These are phyloP conservation scores for Hesperia comma DNA, from an alignment of 2,888 invertebrate species.

Conservation along the genomic window DNA sequence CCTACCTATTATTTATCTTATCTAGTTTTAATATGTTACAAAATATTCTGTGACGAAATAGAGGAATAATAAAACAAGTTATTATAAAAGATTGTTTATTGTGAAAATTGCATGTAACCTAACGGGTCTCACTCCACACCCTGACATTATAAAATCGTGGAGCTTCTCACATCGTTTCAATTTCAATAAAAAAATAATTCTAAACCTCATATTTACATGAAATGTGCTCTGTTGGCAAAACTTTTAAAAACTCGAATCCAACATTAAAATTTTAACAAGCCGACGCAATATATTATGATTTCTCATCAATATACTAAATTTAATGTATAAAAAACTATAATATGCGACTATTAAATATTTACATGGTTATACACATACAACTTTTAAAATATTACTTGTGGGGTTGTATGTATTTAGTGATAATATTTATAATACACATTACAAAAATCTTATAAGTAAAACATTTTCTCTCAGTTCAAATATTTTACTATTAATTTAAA, in stretches of 20 bases:
- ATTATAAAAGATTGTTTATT: slow-evolving; percentile 65
- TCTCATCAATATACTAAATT: slow-evolving; percentile 52
- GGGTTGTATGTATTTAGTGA: slow-evolving; percentile 46
- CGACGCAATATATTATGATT: slow-evolving; percentile 51
- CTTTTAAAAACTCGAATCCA: slow-evolving; percentile 41
- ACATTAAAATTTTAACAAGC: slow-evolving; percentile 48
- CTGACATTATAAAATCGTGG: slow-evolving; percentile 61
- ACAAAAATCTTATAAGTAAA: slow-evolving; percentile 45
- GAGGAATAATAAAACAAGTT: slow-evolving; percentile 42
- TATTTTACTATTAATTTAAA: slow-evolving; percentile 49
- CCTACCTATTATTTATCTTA: too few species aligned
- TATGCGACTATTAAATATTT: slow-evolving; percentile 64
- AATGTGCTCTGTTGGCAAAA: slow-evolving; percentile 48
- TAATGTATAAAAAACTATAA: slow-evolving; percentile 68
- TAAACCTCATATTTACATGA: slow-evolving; percentile 69
- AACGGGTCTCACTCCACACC: slow-evolving; percentile 53
- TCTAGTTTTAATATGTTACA: not conserved
- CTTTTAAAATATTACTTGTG: slow-evolving; percentile 57
- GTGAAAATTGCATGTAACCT: slow-evolving; percentile 66
- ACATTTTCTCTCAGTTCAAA: slow-evolving; percentile 54
- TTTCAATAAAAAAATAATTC: slow-evolving; percentile 75
- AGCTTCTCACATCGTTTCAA: slow-evolving; percentile 58
- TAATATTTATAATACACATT: slow-evolving; percentile 46
- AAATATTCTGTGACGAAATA: too few species aligned
- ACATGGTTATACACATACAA: slow-evolving; percentile 68